Base-by-base conservation (phyloP, 2,797 vertebrate genomes). In the Halcyon chelicuti region DNA sequence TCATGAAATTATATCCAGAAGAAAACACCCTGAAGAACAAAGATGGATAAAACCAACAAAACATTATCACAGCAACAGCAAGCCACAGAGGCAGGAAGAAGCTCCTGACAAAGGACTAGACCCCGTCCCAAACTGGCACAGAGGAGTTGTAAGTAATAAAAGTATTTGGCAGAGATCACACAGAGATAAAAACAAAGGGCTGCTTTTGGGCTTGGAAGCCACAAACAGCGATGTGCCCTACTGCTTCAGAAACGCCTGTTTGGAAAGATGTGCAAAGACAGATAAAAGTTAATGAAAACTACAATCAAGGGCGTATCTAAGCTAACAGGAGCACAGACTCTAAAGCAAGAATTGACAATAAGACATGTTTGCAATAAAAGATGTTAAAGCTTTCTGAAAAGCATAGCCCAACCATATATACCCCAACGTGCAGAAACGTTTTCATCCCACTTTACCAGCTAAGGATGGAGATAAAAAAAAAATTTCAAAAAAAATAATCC, bases 81-180 rank as follows among this genome's bases (percentile, higher is more conserved):
- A 46, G 54, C 31, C 57, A 73, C 52, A 61, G 6, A 29, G 5
- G 31, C 42, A 76, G 31, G 33, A 77, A 63, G 5, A 79, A 49
- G 25, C 26, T 82, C 58, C 15, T 31, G 51, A 47, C 31, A 28
- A 51, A 86, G 58, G n/a, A 44, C 7, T 5, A 92, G 47, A 54
- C 5, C 42, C 23, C 57, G 47, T 49, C 33, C 46, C 35, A 62
- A 21, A 82, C 5, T 7, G 10, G 61, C 10, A 44, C 16, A 55
- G n/a, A 72, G 7, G 26, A 29, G 12, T 26, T 51, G 2, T 0
- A 77, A 49, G 33, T 17, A 33, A 73, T 1, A 1, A 2, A 20
- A 26, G 54, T 15, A 39, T 29, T 60, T 60, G 44, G 33, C 54
- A 78, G 26, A 80, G 33, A 47, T 35, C 57, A 55, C 29, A 68